Evolutionary conservation across 2,797 vertebrate species (phyloP), one percentile per base, ranked within the genome.

Genomic region (Hapalemur alaotrensis): DNA sequence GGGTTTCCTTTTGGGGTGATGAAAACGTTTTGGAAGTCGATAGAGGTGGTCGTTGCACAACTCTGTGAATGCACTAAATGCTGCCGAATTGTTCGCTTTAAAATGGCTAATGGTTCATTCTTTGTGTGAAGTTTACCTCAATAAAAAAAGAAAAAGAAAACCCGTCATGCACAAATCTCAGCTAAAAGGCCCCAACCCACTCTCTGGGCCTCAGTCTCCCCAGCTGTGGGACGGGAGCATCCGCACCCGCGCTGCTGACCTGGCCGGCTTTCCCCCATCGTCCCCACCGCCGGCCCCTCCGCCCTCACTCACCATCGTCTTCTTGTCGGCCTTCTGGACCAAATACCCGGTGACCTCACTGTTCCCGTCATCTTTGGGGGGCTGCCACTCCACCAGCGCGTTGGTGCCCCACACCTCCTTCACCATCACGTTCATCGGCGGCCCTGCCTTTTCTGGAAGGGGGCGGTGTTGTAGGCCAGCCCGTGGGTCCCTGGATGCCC

Each of bases 351-450:
- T 99, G 96, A 99, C 98, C 50, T 99, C 99, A 0, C 98, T 98
- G 98, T 99, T 99, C 73, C 99, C 99, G 0, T 99, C 98, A 13
- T 99, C 99, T 95, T 98, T 99, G 22, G 99, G 99, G 2, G 98
- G 99, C 97, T 99, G 98, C 99, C 99, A 99, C 95, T 99, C 99
- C 92, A 99, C 95, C 23, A 99, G 98, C 0, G 99, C 99, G 2
- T 99, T 99, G 93, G 99, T 99, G 32, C 99, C 99, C 99, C 99
- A 99, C 38, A 99, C 99, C 11, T 99, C 99, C 73, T 99, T 99
- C 95, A 99, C 99, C 5, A 48, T 96, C 80, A 99, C 99, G 0
- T 93, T 95, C 18, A 98, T 78, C 0, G 99, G 98, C 0, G 99
- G 99, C 6, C 99, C 99, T 0, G 99, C 99, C 95, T 99, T 99